Conservation (phyloP, 2,113 vertebrate species). For the Caloenas nicobarica region DNA sequence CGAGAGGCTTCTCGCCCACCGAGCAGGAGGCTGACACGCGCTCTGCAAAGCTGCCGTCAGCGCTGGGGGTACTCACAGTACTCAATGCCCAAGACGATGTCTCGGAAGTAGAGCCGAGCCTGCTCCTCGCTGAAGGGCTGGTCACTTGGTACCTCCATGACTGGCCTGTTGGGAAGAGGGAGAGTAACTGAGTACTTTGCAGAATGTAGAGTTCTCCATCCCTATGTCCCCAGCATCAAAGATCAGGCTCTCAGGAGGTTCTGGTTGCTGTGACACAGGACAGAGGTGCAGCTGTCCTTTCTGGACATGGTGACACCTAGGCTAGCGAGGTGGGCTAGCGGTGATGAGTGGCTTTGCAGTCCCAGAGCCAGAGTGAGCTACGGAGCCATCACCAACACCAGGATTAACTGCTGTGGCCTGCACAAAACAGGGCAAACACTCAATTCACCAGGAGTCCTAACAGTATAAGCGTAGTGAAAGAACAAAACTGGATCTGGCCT, state of each 20-base stretch:
- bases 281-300: fast-evolving
- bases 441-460: not conserved
- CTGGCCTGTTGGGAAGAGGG: constrained; percentile 77
- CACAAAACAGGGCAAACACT: not conserved
- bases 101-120: constrained; percentile 89
- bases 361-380: not conserved
- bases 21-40: fast-evolving
- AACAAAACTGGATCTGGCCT: not conserved
- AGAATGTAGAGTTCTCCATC: not conserved
- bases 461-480: not conserved
- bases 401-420: not conserved
- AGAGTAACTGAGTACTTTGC: not conserved
- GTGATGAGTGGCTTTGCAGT: not conserved
- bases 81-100: constrained; percentile 94
- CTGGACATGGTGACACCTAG: fast-evolving
- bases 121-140: constrained; percentile 88
- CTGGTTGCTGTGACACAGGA: not conserved
- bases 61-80: constrained; percentile 85
- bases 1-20: fast-evolving
- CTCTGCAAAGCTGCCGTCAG: not conserved
- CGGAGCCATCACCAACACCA: not conserved
- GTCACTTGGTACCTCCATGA: constrained; percentile 96
- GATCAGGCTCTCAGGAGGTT: not conserved
- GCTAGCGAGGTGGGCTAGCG: not conserved
- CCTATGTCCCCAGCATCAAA: fast-evolving